Percentiles rank a stretch among this genome's conserved stretches.
Evolutionary conservation across 2,888 invertebrate genomes (phyloP).

Genomic region (Andrena flavipes): DNA sequence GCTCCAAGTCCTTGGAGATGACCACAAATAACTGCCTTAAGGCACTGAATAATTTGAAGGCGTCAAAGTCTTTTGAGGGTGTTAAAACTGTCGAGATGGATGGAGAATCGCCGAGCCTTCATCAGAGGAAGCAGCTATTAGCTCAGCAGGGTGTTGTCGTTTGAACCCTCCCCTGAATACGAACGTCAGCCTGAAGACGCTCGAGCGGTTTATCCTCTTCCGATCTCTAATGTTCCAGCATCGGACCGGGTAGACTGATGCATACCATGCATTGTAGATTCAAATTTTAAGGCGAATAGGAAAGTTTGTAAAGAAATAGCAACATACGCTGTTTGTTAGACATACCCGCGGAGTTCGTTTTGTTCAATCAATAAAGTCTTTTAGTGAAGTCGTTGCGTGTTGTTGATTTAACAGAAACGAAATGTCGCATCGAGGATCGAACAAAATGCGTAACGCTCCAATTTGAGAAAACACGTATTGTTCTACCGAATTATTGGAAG

Average conservation of each 20-base stretch:
- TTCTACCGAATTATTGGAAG: constrained; percentile 10
- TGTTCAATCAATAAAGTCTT: constrained; percentile 8
- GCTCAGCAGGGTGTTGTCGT: constrained; percentile 83
- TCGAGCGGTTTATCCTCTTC: neutral
- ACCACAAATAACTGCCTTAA: constrained; percentile 78
- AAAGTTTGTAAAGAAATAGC: neutral
- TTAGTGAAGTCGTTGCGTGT: constrained; percentile 1
- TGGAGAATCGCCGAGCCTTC: constrained; percentile 81
- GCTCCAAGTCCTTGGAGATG: constrained; percentile 79
- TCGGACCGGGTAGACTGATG: constrained; percentile 9
- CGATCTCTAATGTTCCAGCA: neutral
- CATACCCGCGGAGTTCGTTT: constrained; percentile 15
- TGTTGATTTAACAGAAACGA: constrained; percentile 7
- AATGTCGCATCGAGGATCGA: neutral
- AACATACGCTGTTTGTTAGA: neutral
- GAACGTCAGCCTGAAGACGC: neutral
- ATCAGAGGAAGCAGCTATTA: constrained; percentile 82
- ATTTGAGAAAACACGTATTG: constrained; percentile 7
- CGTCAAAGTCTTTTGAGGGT: constrained; percentile 75
- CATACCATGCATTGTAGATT: neutral
- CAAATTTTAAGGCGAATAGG: constrained; percentile 6
- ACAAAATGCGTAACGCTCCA: neutral
- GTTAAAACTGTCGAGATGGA: constrained; percentile 72
- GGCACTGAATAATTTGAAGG: constrained; percentile 76
- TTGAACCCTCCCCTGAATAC: constrained; percentile 58